Conservation (phyloP, 2,888 invertebrate species). For the Carcina quercana region DNA sequence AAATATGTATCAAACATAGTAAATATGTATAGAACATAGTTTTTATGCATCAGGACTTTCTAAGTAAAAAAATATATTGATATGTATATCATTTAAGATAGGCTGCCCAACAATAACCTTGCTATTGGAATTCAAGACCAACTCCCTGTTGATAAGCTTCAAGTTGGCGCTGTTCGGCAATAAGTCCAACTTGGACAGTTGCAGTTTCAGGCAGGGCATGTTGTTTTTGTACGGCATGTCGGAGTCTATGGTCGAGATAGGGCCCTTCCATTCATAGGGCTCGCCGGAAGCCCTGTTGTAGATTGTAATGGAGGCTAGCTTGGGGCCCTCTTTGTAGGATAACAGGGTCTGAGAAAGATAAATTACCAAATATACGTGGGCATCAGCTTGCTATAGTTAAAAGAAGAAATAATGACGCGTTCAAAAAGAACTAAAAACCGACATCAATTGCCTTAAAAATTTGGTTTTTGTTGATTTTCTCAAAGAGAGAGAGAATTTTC, state of each 20-base stretch:
- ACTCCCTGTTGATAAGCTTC: slow-evolving; percentile 28
- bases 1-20: no score
- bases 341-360: slow-evolving; percentile 34
- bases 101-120: slow-evolving; percentile 41
- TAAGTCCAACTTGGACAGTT: slow-evolving; percentile 36
- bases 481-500: no score
- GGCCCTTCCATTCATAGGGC: slow-evolving; percentile 41
- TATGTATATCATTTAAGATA: slow-evolving; percentile 35
- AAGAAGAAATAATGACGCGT: no score
- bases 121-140: slow-evolving; percentile 29
- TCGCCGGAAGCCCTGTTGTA: slow-evolving; percentile 52
- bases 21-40: no score
- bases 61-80: slow-evolving; percentile 37
- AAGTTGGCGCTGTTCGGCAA: slow-evolving; percentile 47
- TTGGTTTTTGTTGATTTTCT: no score
- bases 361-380: no score
- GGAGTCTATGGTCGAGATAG: slow-evolving; percentile 28
- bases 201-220: slow-evolving; percentile 28
- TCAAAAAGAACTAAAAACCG: no score
- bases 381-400: no score
- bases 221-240: slow-evolving; percentile 29
- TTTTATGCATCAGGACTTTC: no score
- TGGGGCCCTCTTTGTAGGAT: slow-evolving; percentile 18
- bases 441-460: no score
- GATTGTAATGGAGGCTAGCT: slow-evolving; percentile 38